Evolutionary conservation across 2,113 vertebrate species (phyloP).

Genomic region (Mesoclemmys tuberculata): DNA sequence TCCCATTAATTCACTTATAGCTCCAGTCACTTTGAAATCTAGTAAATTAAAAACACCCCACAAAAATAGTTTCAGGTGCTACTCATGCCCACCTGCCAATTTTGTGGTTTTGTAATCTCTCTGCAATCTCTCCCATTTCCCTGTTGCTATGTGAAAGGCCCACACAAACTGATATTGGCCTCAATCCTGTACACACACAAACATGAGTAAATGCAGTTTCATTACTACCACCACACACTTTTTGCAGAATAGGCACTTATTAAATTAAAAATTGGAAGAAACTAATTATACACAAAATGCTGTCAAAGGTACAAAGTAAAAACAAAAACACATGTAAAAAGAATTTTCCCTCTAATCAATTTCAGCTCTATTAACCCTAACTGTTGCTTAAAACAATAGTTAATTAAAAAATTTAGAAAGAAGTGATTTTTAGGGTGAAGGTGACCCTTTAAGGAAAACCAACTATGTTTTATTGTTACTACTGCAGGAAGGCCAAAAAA

Average conservation of each 20-base stretch:
- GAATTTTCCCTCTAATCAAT: not conserved
- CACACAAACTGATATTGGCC: not conserved
- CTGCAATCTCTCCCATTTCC: not conserved
- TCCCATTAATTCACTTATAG: not conserved
- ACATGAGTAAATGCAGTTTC: not conserved
- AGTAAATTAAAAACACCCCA: not conserved
- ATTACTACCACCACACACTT: not conserved
- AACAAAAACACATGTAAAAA: not conserved
- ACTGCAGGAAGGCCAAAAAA: not conserved
- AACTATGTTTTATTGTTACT: not conserved
- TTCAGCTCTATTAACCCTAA: constrained; percentile 8
- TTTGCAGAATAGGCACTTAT: not conserved
- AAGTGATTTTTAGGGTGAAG: not conserved
- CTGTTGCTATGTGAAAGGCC: not conserved
- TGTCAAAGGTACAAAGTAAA: constrained; percentile 21
- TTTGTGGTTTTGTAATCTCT: not conserved
- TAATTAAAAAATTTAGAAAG: not conserved
- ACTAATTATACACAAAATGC: constrained; percentile 29
- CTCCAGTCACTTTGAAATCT: not conserved
- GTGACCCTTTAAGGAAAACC: not conserved
- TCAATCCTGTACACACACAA: not conserved
- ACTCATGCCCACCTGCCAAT: not conserved
- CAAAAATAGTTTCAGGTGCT: not conserved
- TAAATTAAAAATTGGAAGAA: not conserved
- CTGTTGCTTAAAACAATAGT: not conserved